A percentile compares a stretch with the other conserved stretches of the same genome.
Evolutionary conservation across 2,888 invertebrate species (phyloP).

Genomic region (Cephus nigrinus): DNA sequence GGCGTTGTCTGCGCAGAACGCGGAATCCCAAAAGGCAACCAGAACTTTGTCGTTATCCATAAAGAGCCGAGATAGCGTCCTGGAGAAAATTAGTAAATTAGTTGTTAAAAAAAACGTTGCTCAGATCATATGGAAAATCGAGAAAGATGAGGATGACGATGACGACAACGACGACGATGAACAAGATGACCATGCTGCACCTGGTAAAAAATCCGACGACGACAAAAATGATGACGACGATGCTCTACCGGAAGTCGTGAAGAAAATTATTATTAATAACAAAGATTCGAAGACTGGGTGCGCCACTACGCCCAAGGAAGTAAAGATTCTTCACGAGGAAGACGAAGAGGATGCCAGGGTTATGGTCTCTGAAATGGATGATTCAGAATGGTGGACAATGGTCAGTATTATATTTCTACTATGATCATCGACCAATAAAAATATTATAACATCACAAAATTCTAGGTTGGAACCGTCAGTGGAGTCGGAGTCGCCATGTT

Average conservation of each 20-base stretch:
- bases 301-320: slow-evolving; percentile 45
- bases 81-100: slow-evolving; percentile 45
- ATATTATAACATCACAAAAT: neutral
- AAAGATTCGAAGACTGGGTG: slow-evolving; percentile 41
- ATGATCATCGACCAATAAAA: neutral
- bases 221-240: slow-evolving; percentile 27
- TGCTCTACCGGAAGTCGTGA: slow-evolving; percentile 40
- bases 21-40: slow-evolving; percentile 31
- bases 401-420: slow-evolving; percentile 32
- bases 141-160: slow-evolving; percentile 22
- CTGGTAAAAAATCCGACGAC: neutral
- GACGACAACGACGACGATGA: slow-evolving; percentile 30
- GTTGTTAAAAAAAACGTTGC: slow-evolving; percentile 39
- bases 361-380: slow-evolving; percentile 51
- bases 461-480: slow-evolving; percentile 55
- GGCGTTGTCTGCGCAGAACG: slow-evolving; percentile 36
- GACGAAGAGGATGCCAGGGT: slow-evolving; percentile 42
- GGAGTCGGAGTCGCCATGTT: slow-evolving; percentile 62
- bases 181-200: slow-evolving; percentile 13
- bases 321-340: slow-evolving; percentile 40
- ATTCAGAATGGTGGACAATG: slow-evolving; percentile 62
- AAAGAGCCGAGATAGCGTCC: slow-evolving; percentile 35
- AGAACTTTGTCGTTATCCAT: slow-evolving; percentile 43
- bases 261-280: slow-evolving; percentile 18
- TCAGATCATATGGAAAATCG: slow-evolving; percentile 44